These are phyloP conservation scores for Himantopus leucocephalus DNA, from an alignment of 2,113 vertebrate genomes.

Conservation along the genomic window DNA sequence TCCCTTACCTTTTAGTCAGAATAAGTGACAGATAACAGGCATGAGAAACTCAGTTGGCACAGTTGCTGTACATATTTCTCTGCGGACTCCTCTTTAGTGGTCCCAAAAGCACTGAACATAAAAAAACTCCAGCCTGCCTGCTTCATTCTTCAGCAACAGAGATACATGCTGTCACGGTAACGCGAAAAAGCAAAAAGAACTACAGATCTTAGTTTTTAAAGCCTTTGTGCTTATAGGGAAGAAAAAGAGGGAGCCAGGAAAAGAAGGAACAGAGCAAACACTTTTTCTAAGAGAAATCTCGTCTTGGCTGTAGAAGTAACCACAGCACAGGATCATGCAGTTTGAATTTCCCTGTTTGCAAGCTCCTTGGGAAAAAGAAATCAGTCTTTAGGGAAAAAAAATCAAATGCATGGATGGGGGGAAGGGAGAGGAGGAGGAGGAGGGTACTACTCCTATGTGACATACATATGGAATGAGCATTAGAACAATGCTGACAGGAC, in stretches of 20 bases:
- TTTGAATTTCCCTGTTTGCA: conserved; percentile 61
- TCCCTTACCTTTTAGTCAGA: conserved; percentile 76
- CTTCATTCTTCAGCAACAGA: conserved; percentile 71
- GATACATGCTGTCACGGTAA: conserved; percentile 78
- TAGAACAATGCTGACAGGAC: conserved; percentile 79
- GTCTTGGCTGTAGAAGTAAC: conserved; percentile 35
- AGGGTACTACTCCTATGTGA: conserved; percentile 75
- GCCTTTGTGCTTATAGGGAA: conserved; percentile 70
- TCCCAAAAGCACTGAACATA: conserved; percentile 65
- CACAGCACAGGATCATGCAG: conserved; percentile 33
- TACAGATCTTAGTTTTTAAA: conserved; percentile 71
- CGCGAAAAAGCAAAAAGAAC: conserved; percentile 52
- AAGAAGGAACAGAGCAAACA: conserved; percentile 37
- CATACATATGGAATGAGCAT: conserved; percentile 82
- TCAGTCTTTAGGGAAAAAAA: background rate
- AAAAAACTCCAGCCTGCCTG: conserved; percentile 65
- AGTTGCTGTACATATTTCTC: conserved; percentile 63
- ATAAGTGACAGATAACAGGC: conserved; percentile 64
- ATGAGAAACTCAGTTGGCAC: conserved; percentile 67
- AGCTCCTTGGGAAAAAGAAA: conserved; percentile 13
- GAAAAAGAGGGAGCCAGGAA: conserved; percentile 28
- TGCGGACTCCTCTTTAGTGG: conserved; percentile 56
- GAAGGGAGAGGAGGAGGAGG: conserved; percentile 51
- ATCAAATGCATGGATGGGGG: conserved; percentile 38
- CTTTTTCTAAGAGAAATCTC: conserved; percentile 53